These are phyloP conservation scores for Enteromius unitaeniatus DNA, from an alignment of 2,797 vertebrate species.

Conservation along the genomic window DNA sequence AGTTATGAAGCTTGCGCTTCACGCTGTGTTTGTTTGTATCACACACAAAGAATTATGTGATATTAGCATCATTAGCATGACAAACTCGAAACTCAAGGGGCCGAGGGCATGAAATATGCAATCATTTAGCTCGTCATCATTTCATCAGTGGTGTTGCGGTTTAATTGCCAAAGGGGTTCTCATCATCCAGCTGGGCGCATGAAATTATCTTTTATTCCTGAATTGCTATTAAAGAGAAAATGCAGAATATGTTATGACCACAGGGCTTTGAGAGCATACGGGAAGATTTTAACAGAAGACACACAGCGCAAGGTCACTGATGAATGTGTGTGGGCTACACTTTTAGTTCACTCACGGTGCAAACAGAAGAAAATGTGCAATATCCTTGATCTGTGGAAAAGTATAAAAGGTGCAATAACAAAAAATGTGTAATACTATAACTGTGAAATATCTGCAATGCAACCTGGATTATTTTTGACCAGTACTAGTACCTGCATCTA, in stretches of 20 bases:
- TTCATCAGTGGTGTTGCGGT: conserved; percentile 31
- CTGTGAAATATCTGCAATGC: too few relatives aligned
- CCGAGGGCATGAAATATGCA: conserved; percentile 21
- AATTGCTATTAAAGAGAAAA: not conserved
- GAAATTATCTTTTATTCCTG: conserved; percentile 26
- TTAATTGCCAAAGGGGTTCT: conserved; percentile 31
- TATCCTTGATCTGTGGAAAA: too few relatives aligned
- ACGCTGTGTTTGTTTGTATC: conserved; percentile 6
- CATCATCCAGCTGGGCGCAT: conserved; percentile 17
- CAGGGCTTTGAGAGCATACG: not conserved
- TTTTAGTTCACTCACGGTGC: not conserved
- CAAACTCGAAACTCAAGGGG: conserved; percentile 27
- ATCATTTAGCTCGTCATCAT: conserved; percentile 13
- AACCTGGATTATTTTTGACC: too few relatives aligned
- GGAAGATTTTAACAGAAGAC: conserved; percentile 13
- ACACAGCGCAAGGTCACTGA: not conserved
- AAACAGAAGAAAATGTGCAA: not conserved
- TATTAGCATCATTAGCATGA: conserved; percentile 44
- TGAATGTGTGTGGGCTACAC: conserved; percentile 10
- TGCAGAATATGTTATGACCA: conserved; percentile 22
- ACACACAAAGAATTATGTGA: not conserved
- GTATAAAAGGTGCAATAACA: too few relatives aligned
- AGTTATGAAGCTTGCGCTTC: not conserved
- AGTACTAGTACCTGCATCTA: too few relatives aligned
- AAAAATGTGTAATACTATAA: too few relatives aligned